phyloP scores from a whole-genome alignment of 2,888 invertebrate genomes.

The Phasia obesa region DNA sequence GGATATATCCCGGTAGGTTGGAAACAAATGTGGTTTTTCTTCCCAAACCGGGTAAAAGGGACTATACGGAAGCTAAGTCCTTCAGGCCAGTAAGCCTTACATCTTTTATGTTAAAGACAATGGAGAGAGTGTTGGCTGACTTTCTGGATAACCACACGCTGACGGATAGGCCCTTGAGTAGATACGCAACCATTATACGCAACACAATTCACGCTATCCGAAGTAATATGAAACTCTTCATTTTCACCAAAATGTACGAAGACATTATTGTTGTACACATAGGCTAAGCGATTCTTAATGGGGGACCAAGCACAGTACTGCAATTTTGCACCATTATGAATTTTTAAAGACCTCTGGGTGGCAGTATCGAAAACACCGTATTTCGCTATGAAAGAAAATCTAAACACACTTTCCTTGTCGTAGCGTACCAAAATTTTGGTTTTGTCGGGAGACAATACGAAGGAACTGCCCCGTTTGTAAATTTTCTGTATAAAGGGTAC shows the following conservation, averaged over 20 bases:
- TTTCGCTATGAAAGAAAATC: slow-evolving; percentile 86
- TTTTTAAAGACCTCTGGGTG: slow-evolving; percentile 81
- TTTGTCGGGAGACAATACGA: no score
- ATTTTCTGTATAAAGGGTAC: slow-evolving; percentile 75
- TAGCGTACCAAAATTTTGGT: slow-evolving; percentile 79
- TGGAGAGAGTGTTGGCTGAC: no score
- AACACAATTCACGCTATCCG: slow-evolving; percentile 85
- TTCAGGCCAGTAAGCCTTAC: no score
- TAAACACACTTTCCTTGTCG: no score
- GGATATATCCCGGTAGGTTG: no score
- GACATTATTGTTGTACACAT: slow-evolving; percentile 88
- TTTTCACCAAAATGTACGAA: slow-evolving; percentile 82
- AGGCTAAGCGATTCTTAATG: slow-evolving; percentile 84
- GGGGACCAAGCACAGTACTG: slow-evolving; percentile 86
- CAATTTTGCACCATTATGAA: slow-evolving; percentile 84
- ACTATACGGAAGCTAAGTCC: no score
- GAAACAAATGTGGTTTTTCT: no score
- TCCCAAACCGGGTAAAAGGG: no score
- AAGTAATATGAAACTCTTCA: slow-evolving; percentile 84
- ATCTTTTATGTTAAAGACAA: no score
- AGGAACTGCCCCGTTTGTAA: slow-evolving; percentile 77
- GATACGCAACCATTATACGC: slow-evolving; percentile 94
- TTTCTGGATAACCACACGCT: no score
- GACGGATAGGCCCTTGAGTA: no score
- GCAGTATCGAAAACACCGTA: slow-evolving; percentile 86